These are phyloP conservation scores for Prunella strophiata DNA, from an alignment of 2,797 vertebrate species.

Conservation along the genomic window DNA sequence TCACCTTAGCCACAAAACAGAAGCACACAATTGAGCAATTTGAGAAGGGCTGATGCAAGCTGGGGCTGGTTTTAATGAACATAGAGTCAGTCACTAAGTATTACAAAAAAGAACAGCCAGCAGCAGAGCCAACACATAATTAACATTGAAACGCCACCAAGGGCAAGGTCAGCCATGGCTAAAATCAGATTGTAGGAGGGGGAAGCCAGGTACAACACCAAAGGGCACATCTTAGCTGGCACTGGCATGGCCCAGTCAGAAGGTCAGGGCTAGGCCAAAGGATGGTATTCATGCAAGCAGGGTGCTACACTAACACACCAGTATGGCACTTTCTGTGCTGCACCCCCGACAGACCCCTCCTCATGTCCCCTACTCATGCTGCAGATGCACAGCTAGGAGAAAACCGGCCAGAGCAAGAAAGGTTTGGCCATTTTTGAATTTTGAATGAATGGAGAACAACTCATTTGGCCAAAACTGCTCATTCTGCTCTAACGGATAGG, in stretches of 20 bases:
- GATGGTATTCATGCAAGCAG: background rate
- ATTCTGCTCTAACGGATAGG: background rate
- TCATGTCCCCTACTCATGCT: accelerated
- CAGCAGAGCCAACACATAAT: background rate
- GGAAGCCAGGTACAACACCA: background rate
- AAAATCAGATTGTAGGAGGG: background rate
- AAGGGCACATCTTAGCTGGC: background rate
- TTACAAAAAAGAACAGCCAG: background rate
- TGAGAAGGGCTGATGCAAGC: conserved; percentile 3
- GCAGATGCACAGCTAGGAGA: background rate
- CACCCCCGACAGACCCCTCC: accelerated
- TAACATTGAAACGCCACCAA: background rate
- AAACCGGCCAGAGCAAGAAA: background rate
- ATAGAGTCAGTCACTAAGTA: background rate
- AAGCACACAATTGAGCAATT: background rate
- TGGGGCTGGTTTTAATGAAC: background rate
- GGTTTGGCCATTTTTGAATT: background rate
- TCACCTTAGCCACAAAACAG: background rate
- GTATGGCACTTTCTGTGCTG: accelerated
- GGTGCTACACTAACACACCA: accelerated
- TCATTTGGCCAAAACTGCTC: background rate
- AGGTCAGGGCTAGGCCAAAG: background rate
- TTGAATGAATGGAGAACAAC: background rate
- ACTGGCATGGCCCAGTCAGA: background rate
- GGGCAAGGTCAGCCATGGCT: background rate